Percentiles rank a stretch among this genome's conserved stretches.
Evolutionary conservation across 2,797 vertebrate species (phyloP).

Genomic region (Mastacembelus armatus): DNA sequence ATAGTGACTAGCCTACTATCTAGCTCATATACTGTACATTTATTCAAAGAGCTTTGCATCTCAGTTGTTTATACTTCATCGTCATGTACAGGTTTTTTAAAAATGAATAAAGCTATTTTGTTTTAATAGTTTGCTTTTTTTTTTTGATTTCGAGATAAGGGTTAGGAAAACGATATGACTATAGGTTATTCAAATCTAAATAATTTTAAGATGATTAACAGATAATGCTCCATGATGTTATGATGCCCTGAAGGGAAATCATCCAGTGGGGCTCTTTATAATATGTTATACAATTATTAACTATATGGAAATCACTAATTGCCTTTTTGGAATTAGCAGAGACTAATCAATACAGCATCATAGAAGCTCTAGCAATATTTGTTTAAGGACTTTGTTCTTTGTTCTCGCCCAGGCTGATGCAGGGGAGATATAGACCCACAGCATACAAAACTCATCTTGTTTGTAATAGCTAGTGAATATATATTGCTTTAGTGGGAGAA

Average conservation of each 20-base stretch:
- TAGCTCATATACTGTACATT: constrained; percentile 14
- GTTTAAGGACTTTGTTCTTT: too few species aligned
- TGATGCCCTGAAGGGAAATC: neutral
- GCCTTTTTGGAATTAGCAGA: too few species aligned
- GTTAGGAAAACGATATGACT: constrained; percentile 6
- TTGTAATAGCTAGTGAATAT: too few species aligned
- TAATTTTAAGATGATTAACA: neutral
- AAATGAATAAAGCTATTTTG: constrained; percentile 9
- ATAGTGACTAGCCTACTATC: too few species aligned
- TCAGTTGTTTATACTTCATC: constrained; percentile 8
- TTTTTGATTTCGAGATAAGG: constrained; percentile 19
- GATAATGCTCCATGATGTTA: neutral
- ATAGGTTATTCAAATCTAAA: neutral
- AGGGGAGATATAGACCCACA: too few species aligned
- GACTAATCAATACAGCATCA: too few species aligned
- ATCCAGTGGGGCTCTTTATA: neutral
- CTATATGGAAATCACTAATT: neutral
- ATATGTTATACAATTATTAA: constrained; percentile 27
- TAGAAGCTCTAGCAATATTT: too few species aligned
- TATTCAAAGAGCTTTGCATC: constrained; percentile 39
- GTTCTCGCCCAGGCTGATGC: too few species aligned
- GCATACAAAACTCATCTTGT: too few species aligned
- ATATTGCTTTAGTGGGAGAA: too few species aligned
- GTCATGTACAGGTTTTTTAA: constrained; percentile 13
- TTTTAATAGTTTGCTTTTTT: constrained; percentile 30